Percentiles rank a stretch among this genome's conserved stretches.
Conservation (phyloP, 2,888 invertebrate genomes). For the Campoplex capitator region DNA sequence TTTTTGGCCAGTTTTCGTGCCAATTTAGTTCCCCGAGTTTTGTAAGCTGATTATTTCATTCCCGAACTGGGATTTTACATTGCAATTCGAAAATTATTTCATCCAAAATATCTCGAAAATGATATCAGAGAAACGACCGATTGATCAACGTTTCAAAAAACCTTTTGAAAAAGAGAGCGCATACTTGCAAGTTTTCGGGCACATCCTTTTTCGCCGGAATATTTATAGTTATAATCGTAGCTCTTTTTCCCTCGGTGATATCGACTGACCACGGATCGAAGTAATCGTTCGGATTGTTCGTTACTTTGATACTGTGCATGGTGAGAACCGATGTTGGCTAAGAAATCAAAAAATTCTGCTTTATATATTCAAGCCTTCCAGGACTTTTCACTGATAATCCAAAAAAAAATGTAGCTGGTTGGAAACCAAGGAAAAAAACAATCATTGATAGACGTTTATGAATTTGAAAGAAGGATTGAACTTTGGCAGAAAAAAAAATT, state of each 20-base stretch:
- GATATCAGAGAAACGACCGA: no score
- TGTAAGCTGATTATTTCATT: no score
- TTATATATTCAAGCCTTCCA: background rate
- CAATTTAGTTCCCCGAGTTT: no score
- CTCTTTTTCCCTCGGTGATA: background rate
- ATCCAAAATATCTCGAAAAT: no score
- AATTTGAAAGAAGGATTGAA: no score
- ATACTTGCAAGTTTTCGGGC: constrained; percentile 46
- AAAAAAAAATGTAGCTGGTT: background rate
- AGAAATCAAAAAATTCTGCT: background rate
- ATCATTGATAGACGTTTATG: no score
- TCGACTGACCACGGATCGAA: constrained; percentile 12
- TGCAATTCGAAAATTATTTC: background rate
- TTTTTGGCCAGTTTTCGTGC: no score
- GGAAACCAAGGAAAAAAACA: no score
- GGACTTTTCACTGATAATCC: background rate
- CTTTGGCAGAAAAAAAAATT: no score
- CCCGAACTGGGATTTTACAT: no score
- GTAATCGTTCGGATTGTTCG: constrained; percentile 29
- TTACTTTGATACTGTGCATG: background rate
- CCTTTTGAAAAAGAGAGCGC: background rate
- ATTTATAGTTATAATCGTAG: constrained; percentile 15
- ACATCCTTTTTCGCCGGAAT: constrained; percentile 42
- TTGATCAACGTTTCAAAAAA: no score
- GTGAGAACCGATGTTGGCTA: constrained; percentile 11